A percentile compares a stretch with the other conserved stretches of the same genome.
Conservation (phyloP, 2,113 vertebrate genomes). For the Aphyosemion australe region DNA sequence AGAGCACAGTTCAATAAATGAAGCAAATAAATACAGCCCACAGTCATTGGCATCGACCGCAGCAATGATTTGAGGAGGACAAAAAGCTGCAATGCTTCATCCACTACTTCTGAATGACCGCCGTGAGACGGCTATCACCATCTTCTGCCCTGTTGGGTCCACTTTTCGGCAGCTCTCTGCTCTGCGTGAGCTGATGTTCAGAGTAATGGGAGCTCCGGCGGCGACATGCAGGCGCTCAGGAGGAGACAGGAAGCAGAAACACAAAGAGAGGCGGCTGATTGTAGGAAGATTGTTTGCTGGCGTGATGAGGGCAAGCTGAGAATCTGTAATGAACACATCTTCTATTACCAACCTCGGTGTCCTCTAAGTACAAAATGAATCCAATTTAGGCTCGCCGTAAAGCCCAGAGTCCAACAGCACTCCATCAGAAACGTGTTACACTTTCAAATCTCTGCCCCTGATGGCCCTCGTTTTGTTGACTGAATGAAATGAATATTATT, state of each 20-base stretch:
- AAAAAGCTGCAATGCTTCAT: neutral
- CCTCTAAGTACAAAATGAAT: neutral
- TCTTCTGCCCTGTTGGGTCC: neutral
- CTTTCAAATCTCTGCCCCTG: neutral
- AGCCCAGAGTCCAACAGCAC: neutral
- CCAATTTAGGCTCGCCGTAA: conserved; percentile 1
- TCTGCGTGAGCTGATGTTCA: neutral
- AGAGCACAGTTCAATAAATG: neutral
- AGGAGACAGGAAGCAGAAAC: neutral
- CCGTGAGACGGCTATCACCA: neutral
- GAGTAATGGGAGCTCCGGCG: neutral
- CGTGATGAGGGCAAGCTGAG: neutral
- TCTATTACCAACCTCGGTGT: neutral
- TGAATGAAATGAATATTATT: neutral
- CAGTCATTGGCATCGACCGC: too few relatives aligned
- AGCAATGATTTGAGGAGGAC: neutral
- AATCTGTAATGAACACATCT: neutral
- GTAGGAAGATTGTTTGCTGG: neutral
- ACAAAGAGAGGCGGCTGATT: neutral
- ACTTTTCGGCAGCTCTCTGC: neutral
- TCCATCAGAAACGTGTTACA: neutral
- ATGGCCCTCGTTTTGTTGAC: neutral
- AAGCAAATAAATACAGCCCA: neutral
- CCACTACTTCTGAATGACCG: neutral
- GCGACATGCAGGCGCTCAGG: neutral